Conservation (phyloP, 2,888 invertebrate species). For the Conistra vaccinii region DNA sequence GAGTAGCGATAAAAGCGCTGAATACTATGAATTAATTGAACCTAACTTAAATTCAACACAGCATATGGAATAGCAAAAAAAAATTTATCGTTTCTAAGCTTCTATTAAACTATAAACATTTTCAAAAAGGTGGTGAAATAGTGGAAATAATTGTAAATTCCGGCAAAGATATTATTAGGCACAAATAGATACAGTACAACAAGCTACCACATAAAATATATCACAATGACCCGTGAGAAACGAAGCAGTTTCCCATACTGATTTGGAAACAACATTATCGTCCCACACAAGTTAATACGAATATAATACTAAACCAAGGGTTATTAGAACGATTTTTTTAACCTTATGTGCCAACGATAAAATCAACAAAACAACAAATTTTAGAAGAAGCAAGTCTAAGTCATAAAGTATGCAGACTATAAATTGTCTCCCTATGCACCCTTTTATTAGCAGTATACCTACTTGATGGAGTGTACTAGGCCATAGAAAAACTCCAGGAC, state of each 20-base stretch:
- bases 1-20: neutral
- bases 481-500: neutral
- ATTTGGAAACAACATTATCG: conserved; percentile 33
- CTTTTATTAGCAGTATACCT: neutral
- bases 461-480: neutral
- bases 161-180: neutral
- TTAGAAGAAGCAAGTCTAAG: neutral
- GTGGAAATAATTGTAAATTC: neutral
- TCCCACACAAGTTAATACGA: conserved; percentile 25
- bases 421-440: neutral
- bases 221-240: conserved; percentile 37
- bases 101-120: neutral
- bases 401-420: neutral
- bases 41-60: neutral
- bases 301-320: neutral
- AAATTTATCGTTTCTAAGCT: no score
- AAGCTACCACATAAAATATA: conserved; percentile 18
- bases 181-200: neutral
- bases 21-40: neutral
- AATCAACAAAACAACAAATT: neutral
- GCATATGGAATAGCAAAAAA: neutral
- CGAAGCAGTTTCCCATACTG: conserved; percentile 28
- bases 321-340: neutral
- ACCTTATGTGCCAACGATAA: neutral
- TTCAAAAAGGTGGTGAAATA: no score